Evolutionary conservation across 2,797 vertebrate species (phyloP).

Genomic region (Cirrhinus molitorella): DNA sequence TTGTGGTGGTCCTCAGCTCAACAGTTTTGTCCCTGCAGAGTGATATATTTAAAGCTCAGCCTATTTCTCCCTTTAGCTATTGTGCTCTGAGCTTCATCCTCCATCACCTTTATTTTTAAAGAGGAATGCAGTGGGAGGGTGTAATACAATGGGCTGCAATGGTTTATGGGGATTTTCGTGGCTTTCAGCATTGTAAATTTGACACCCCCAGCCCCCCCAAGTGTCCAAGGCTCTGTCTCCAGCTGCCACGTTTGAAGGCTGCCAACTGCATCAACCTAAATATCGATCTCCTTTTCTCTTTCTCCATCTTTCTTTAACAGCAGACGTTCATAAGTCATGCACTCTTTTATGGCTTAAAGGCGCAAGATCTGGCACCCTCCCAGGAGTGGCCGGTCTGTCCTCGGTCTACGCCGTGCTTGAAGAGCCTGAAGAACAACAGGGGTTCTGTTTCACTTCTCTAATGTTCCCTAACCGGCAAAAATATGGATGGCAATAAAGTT

Average conservation of each 20-base stretch:
- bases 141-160: slow-evolving; percentile 63
- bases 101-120: slow-evolving; percentile 66
- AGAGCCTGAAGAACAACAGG: slow-evolving; percentile 65
- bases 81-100: slow-evolving; percentile 55
- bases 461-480: slow-evolving; percentile 58
- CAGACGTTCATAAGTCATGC: slow-evolving; percentile 73
- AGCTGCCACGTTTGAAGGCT: slow-evolving; percentile 76
- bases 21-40: slow-evolving; percentile 28
- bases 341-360: slow-evolving; percentile 75
- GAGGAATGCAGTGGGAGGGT: slow-evolving; percentile 54
- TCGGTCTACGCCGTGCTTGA: slow-evolving; percentile 26
- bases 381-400: slow-evolving; percentile 48
- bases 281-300: slow-evolving; percentile 72
- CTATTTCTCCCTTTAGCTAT: slow-evolving; percentile 37
- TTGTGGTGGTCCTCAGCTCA: slow-evolving; percentile 34
- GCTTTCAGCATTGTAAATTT: slow-evolving; percentile 71
- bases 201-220: slow-evolving; percentile 10
- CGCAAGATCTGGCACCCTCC: slow-evolving; percentile 43
- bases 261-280: slow-evolving; percentile 69
- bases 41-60: slow-evolving; percentile 59
- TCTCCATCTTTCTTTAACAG: slow-evolving; percentile 74
- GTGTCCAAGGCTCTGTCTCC: slow-evolving; percentile 66
- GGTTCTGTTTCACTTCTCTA: slow-evolving; percentile 64
- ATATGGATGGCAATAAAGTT: slow-evolving; percentile 63
- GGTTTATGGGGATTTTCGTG: slow-evolving; percentile 72